Conservation (phyloP, 2,113 vertebrate genomes). For the Cygnus buccinator region DNA sequence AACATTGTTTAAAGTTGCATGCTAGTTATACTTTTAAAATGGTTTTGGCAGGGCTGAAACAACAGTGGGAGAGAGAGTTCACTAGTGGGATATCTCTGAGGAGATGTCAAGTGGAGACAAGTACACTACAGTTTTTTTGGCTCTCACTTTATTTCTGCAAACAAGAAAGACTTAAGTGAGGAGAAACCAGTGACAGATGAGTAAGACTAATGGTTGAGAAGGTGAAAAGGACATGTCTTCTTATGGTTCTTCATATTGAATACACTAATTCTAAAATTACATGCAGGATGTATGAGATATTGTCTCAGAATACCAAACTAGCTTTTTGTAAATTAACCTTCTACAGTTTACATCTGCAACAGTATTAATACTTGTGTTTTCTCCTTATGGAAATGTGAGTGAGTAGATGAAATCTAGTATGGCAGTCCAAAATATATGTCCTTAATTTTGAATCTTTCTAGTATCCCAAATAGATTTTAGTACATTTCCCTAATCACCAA, state of each 20-base stretch:
- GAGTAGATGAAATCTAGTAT: background rate
- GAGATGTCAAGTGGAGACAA: background rate
- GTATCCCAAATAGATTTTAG: background rate
- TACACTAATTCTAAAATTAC: background rate
- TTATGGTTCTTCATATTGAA: background rate
- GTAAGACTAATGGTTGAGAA: background rate
- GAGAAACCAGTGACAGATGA: background rate
- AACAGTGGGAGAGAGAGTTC: background rate
- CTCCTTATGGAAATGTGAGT: background rate
- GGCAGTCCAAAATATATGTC: background rate
- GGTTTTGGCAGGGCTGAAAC: background rate
- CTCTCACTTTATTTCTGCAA: conserved; percentile 9
- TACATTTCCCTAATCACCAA: background rate
- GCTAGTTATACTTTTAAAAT: background rate
- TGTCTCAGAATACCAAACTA: background rate
- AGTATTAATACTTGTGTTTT: background rate
- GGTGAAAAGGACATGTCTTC: background rate
- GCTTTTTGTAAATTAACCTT: background rate
- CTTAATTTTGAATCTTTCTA: background rate
- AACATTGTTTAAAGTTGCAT: background rate
- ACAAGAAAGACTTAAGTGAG: background rate
- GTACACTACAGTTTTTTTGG: background rate
- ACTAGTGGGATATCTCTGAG: background rate
- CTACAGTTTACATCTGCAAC: background rate
- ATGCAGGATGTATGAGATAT: background rate